Evolutionary conservation across 2,888 invertebrate genomes (phyloP).

Genomic region (Dicycla oo): DNA sequence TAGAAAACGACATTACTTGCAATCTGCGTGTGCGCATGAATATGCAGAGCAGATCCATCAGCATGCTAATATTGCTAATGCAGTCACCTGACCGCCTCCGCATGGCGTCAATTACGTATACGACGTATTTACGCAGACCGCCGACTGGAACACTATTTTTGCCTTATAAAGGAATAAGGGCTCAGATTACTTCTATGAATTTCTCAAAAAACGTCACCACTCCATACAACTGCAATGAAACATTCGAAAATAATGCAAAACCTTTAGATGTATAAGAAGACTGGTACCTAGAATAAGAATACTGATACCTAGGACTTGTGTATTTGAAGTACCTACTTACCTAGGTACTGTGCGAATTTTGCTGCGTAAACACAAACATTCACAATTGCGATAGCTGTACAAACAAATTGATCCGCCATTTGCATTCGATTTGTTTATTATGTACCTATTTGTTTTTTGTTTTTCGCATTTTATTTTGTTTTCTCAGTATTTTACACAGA

Average conservation of each 20-base stretch:
- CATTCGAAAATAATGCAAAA: neutral
- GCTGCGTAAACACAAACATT: constrained; percentile 1
- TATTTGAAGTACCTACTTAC: neutral
- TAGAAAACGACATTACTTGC: constrained; percentile 66
- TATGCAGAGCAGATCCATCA: constrained; percentile 77
- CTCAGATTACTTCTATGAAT: neutral
- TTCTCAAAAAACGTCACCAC: neutral
- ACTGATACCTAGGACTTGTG: neutral
- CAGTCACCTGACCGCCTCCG: constrained; percentile 66
- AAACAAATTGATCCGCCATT: constrained; percentile 34
- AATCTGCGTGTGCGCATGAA: constrained; percentile 70
- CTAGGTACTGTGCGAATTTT: neutral
- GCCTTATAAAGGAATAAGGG: neutral
- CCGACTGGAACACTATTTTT: constrained; percentile 20
- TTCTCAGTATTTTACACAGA: constrained; percentile 13
- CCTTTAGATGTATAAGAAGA: no score
- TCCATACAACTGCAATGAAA: neutral
- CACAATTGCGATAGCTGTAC: constrained; percentile 14
- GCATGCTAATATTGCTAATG: constrained; percentile 77
- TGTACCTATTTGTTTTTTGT: constrained; percentile 5
- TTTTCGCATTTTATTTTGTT: neutral
- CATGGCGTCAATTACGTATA: constrained; percentile 67
- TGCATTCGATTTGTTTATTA: constrained; percentile 3
- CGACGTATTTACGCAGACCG: constrained; percentile 55
- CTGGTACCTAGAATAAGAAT: no score